Conservation (phyloP, 2,113 vertebrate genomes). For the Trichechus manatus region DNA sequence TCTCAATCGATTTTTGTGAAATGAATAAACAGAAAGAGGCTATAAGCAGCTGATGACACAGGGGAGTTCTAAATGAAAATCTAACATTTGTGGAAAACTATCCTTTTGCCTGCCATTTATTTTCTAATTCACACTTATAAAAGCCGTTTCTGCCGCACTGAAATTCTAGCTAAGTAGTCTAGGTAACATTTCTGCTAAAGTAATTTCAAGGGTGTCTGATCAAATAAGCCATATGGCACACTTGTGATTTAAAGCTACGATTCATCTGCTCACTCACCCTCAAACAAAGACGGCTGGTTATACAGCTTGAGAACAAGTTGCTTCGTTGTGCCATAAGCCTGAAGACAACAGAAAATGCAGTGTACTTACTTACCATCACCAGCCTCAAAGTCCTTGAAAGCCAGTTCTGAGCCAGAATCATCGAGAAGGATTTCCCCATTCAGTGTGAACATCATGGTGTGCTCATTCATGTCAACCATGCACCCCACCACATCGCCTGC, state of each 20-base stretch:
- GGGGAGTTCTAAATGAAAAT: neutral
- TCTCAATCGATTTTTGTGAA: neutral
- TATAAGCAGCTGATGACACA: neutral
- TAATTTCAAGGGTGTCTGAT: neutral
- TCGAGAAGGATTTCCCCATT: constrained; percentile 97
- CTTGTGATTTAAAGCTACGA: neutral
- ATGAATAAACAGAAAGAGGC: neutral
- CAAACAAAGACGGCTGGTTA: neutral
- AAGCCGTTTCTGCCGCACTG: neutral
- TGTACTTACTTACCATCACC: constrained; percentile 93
- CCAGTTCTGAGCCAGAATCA: constrained; percentile 96
- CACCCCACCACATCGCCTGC: constrained; percentile 95
- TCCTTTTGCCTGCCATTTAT: neutral
- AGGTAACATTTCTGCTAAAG: neutral
- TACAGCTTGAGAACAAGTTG: neutral
- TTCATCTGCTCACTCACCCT: neutral
- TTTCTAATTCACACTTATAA: neutral
- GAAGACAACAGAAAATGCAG: neutral
- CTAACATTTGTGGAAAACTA: neutral
- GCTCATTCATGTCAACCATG: constrained; percentile 97
- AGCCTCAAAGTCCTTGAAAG: constrained; percentile 97
- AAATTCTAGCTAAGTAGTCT: neutral
- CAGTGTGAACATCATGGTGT: constrained; percentile 97
- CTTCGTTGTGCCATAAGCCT: neutral
- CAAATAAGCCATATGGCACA: neutral